Evolutionary conservation across 2,888 invertebrate species (phyloP).

Genomic region (Scaptomyza tumidula): DNA sequence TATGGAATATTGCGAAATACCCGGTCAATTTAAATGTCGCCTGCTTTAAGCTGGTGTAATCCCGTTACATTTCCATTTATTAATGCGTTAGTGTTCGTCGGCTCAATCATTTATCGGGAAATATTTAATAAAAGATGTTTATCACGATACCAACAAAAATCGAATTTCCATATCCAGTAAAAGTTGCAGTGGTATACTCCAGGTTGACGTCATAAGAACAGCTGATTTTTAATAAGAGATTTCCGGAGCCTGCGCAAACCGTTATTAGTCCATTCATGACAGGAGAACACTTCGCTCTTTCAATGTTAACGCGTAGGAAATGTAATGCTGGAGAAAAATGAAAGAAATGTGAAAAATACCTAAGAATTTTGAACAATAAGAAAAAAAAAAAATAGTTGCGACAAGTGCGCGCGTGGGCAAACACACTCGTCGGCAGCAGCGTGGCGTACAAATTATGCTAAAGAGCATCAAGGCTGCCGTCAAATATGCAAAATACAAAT

Average conservation of each 20-base stretch:
- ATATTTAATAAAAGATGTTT: background rate
- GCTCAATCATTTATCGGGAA: background rate
- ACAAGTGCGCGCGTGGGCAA: conserved; percentile 54
- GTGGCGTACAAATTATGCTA: conserved; percentile 73
- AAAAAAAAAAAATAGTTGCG: conserved; percentile 42
- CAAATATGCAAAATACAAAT: conserved; percentile 54
- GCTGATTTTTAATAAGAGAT: conserved; percentile 2
- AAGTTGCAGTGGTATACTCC: background rate
- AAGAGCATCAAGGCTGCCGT: conserved; percentile 62
- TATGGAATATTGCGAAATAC: background rate
- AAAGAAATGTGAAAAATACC: conserved; percentile 47
- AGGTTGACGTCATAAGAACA: conserved; percentile 15
- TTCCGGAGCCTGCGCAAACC: conserved; percentile 8
- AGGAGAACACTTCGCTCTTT: background rate
- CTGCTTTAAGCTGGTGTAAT: background rate
- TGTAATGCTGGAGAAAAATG: conserved; percentile 13
- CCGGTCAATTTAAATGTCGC: conserved; percentile 1
- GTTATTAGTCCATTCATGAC: conserved; percentile 7
- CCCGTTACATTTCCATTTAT: background rate
- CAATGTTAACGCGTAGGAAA: conserved; percentile 24
- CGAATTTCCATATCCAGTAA: background rate
- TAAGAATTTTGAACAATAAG: conserved; percentile 19
- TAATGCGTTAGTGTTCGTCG: no score
- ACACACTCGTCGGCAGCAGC: conserved; percentile 51
- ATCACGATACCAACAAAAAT: background rate